Conservation (phyloP, 1,140 invertebrate species). For the Drosophila triauraria region DNA sequence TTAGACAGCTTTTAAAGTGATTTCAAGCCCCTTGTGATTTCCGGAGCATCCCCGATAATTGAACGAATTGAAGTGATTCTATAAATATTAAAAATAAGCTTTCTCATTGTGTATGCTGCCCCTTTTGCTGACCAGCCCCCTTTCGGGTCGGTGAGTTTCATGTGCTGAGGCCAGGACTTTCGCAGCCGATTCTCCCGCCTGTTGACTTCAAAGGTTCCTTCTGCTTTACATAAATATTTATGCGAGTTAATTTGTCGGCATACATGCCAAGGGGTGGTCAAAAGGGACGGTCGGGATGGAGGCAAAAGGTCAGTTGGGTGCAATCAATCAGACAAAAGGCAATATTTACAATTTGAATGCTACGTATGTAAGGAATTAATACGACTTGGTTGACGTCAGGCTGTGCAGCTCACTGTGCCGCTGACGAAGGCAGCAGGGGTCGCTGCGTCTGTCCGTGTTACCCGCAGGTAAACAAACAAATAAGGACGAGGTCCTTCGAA, state of each 20-base stretch:
- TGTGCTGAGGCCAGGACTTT: conserved; percentile 20
- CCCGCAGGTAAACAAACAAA: conserved; percentile 63
- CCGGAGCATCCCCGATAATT: too few relatives aligned
- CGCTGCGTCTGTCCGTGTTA: conserved; percentile 38
- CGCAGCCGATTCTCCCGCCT: conserved; percentile 24
- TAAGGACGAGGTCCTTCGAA: conserved; percentile 36
- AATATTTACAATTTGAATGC: conserved; percentile 76
- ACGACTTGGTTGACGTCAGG: conserved; percentile 41
- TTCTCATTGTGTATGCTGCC: background rate
- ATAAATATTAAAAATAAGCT: conserved; percentile 9
- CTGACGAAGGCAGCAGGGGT: conserved; percentile 1
- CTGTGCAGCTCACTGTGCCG: conserved; percentile 17
- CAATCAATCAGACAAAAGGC: conserved; percentile 76
- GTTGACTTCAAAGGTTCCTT: conserved; percentile 51
- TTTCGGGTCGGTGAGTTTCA: background rate
- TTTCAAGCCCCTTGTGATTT: background rate
- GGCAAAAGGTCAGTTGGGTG: conserved; percentile 22
- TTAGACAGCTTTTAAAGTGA: background rate
- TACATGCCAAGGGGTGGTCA: conserved; percentile 30
- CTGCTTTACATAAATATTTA: conserved; percentile 75
- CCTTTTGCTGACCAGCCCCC: conserved; percentile 1
- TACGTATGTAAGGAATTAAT: conserved; percentile 61
- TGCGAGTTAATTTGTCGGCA: conserved; percentile 78
- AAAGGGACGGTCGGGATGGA: background rate
- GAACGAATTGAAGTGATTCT: background rate